Evolutionary conservation across 2,113 vertebrate species (phyloP), one percentile per base, ranked within the genome.

Genomic region (Chaenocephalus aceratus): DNA sequence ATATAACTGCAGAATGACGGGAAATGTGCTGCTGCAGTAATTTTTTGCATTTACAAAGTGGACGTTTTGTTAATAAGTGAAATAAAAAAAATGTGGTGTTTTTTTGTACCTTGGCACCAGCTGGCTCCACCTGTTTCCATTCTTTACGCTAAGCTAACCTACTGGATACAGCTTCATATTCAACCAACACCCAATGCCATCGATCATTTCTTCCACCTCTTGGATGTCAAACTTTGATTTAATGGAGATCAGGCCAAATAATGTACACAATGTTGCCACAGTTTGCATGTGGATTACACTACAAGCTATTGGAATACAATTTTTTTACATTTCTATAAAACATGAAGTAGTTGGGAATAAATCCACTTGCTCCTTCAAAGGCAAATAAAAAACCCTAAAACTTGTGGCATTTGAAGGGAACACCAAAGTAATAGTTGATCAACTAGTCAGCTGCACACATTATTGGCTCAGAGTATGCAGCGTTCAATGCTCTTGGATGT

Each of bases 111-210:
- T 61, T 21, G 2, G 0, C 4, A 62, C 5, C 44, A 65, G n/a
- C n/a, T n/a, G n/a, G n/a, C 14, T 23, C 11, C 48, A 49, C 18
- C 65, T 10, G 68, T 15, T 34, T 46, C n/a, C 53, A 70, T 23
- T 26, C 44, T 71, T 46, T 70, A 8, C 26, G 67, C 68, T 71
- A 59, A 48, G 44, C 69, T 72, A 72, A n/a, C 18, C n/a, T 14
- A 15, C 30, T 23, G 21, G 3, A 3, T 69, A n/a, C 2, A 16
- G 53, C 67, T 58, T 48, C 54, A 30, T 4, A 58, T 12, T 53
- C 13, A 34, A 51, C 26, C 1, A 3, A 14, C 7, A 49, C 41
- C 14, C 23, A 0, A 7, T 41, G 12, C 10, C 44, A 15, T 5
- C 7, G 9, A 48, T 63, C 1, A 4, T 64, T 7, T 26, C 36